These are phyloP conservation scores for Mallateleia sp. DNA, from an alignment of 2,888 invertebrate genomes.

Conservation along the genomic window DNA sequence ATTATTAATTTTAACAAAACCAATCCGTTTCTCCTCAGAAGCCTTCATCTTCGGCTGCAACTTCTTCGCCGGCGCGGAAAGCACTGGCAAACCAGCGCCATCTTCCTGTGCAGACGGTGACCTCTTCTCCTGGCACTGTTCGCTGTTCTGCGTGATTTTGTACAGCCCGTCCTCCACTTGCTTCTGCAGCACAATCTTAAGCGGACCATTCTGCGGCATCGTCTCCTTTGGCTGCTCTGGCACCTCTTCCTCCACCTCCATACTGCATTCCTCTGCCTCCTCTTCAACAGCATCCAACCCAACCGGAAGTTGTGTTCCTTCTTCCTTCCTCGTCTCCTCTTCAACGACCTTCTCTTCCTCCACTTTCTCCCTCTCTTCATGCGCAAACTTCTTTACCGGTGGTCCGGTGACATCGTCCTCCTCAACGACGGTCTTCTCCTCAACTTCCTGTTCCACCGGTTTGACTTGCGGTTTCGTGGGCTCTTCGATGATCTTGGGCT, in stretches of 20 bases:
- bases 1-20: too few species aligned
- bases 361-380: slow-evolving; percentile 9
- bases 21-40: too few species aligned
- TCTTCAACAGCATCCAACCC: too few species aligned
- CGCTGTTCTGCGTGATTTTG: slow-evolving; percentile 89
- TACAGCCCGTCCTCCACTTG: slow-evolving; percentile 90
- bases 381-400: slow-evolving; percentile 45
- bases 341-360: slow-evolving; percentile 41
- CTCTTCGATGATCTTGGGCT: slow-evolving; percentile 85
- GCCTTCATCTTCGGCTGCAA: too few species aligned
- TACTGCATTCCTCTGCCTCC: background rate
- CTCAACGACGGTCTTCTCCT: slow-evolving; percentile 64
- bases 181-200: slow-evolving; percentile 90
- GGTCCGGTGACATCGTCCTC: slow-evolving; percentile 40
- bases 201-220: slow-evolving; percentile 84
- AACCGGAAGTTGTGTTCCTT: too few species aligned
- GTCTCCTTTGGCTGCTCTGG: background rate
- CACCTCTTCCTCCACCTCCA: background rate
- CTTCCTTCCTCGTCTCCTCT: background rate
- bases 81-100: too few species aligned
- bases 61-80: too few species aligned
- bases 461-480: slow-evolving; percentile 86
- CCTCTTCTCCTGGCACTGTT: slow-evolving; percentile 81
- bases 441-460: slow-evolving; percentile 79
- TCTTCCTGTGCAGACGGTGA: slow-evolving; percentile 84